Conservation (phyloP, 2,888 invertebrate species). For the Lysandra coridon region DNA sequence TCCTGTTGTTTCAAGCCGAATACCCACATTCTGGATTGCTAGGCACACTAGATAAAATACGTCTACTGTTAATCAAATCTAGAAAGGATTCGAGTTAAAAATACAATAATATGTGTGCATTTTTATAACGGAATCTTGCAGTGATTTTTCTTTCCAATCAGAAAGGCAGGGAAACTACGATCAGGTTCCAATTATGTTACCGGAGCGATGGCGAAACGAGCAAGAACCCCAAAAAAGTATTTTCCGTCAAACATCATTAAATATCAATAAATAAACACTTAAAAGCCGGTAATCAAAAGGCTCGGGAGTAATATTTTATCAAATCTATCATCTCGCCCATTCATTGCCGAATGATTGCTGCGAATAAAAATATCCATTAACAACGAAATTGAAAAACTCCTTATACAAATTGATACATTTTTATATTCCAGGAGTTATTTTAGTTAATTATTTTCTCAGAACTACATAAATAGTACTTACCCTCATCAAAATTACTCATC, state of each 20-base stretch:
- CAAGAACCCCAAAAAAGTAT: background rate
- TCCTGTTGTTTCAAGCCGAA: background rate
- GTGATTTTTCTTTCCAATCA: too few species aligned
- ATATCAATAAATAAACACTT: conserved; percentile 1
- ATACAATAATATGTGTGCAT: background rate
- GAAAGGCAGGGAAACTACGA: too few species aligned
- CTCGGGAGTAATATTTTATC: background rate
- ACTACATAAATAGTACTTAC: too few species aligned
- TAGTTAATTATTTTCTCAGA: too few species aligned
- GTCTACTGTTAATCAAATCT: background rate
- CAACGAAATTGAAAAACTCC: conserved; percentile 9
- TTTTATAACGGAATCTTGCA: too few species aligned
- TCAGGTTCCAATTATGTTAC: too few species aligned
- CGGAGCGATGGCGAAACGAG: background rate
- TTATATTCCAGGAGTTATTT: background rate
- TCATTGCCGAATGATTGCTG: conserved; percentile 19
- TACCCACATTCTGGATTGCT: background rate
- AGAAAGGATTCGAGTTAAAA: background rate
- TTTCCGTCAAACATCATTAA: background rate
- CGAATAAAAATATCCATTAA: conserved; percentile 7
- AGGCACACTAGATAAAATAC: background rate
- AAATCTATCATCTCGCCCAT: conserved; percentile 19
- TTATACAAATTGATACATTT: background rate
- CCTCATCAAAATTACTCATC: too few species aligned
- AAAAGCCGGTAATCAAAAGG: background rate